These are phyloP conservation scores for Neodiprion fabricii DNA, from an alignment of 1,140 invertebrate species.

Conservation along the genomic window DNA sequence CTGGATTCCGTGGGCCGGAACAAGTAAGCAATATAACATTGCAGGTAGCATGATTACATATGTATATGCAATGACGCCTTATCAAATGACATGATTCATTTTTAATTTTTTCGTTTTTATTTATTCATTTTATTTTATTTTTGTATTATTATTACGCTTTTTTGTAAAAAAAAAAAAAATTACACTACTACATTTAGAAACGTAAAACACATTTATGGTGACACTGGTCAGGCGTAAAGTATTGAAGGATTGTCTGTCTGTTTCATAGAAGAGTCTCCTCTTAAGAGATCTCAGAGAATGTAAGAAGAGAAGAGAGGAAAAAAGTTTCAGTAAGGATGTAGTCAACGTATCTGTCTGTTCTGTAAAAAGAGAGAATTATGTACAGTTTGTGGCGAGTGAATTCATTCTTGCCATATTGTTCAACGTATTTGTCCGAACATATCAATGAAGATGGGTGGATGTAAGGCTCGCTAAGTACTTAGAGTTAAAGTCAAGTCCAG, in stretches of 20 bases:
- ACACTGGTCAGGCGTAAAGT: conserved; percentile 2
- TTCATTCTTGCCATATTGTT: background rate
- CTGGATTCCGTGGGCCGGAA: background rate
- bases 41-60: too few species aligned
- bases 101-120: too few species aligned
- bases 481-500: background rate
- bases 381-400: background rate
- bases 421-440: background rate
- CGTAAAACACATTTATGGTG: background rate
- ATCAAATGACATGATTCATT: too few species aligned
- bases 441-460: background rate
- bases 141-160: too few species aligned
- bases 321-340: background rate
- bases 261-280: background rate
- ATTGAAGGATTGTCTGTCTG: background rate
- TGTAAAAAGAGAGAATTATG: background rate
- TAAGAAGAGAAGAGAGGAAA: background rate
- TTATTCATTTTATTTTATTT: too few species aligned
- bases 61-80: too few species aligned
- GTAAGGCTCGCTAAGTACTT: background rate
- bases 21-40: background rate
- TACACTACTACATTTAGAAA: too few species aligned
- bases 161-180: too few species aligned
- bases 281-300: background rate
- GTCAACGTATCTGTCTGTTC: background rate